Evolutionary conservation across 2,113 vertebrate species (phyloP), one percentile per base, ranked within the genome.

Genomic region (Sinocyclocheilus rhinocerous): DNA sequence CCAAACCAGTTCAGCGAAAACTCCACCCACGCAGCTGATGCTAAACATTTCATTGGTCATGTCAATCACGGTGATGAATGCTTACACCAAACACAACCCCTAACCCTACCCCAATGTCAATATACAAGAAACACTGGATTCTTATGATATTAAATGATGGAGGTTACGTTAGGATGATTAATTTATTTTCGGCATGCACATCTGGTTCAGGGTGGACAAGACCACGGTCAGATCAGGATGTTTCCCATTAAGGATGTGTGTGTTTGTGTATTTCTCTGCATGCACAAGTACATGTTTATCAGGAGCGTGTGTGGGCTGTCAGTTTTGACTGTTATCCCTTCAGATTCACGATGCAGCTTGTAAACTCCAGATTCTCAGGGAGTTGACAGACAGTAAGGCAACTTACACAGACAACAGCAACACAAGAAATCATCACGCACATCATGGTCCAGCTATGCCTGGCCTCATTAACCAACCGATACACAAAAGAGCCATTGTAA

Each of bases 331-430:
- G 63, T 24, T 77, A 72, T 82, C 84, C 50, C 45, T 87, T 90
- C 84, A 86, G 89, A 88, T 89, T 88, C 89, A 52, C 85, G 86
- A 84, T 87, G 86, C 77, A 85, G 67, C 86, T 86, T 83, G 91
- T 90, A 89, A 91, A 91, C 72, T 88, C 85, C 84, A 45, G 55
- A 78, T 52, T 36, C 88, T 73, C 6, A 78, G 33, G 48, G 86
- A 72, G 59, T 70, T 29, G 24, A 84, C 61, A 65, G 78, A 85
- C 61, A 89, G 83, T 76, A 52, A 65, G 50, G 57, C 45, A 67
- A 82, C 63, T 76, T 50, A 85, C 29, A 80, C 55, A 22, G 78
- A 36, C 84, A 78, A 83, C 72, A 83, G 72, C 69, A 88, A 81
- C 72, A 77, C 39, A 42, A 65, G 76, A 73, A 65, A 81, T 88